A percentile compares a stretch with the other conserved stretches of the same genome.
phyloP scores from a whole-genome alignment of 2,113 vertebrate species.

The Miniopterus natalensis region DNA sequence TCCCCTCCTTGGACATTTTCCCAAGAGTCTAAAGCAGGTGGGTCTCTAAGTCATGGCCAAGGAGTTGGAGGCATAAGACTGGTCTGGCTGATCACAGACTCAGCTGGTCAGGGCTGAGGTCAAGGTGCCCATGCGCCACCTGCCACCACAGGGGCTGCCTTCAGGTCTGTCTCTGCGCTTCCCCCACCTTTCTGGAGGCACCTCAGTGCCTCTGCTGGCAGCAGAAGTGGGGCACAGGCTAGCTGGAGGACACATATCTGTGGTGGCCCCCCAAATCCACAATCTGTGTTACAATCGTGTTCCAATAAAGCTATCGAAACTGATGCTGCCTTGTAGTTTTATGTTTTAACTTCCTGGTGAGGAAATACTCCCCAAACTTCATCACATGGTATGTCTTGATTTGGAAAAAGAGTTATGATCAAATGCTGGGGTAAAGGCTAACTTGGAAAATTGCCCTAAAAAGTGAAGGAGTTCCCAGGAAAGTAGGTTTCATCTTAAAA shows the following conservation, averaged over 20 bases:
- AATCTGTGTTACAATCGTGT: neutral
- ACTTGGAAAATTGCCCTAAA: constrained; percentile 50
- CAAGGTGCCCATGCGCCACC: neutral
- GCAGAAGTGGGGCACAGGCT: neutral
- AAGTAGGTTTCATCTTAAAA: neutral
- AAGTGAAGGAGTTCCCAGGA: neutral
- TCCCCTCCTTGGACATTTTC: neutral
- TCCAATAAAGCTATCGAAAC: constrained; percentile 71
- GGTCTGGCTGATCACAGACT: neutral
- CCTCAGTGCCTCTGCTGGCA: neutral
- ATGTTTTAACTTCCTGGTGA: constrained; percentile 50
- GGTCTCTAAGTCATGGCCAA: neutral
- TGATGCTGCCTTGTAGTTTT: neutral
- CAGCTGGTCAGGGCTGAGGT: neutral
- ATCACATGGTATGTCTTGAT: constrained; percentile 2
- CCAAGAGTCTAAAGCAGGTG: neutral
- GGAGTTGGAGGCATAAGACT: neutral
- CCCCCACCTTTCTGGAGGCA: neutral
- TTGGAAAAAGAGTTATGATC: constrained; percentile 55
- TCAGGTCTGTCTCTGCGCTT: neutral
- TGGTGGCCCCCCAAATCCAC: neutral
- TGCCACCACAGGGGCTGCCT: neutral
- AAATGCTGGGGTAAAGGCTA: constrained; percentile 9
- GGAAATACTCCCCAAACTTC: neutral
- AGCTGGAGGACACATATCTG: neutral